These are phyloP conservation scores for Ganaspis brasiliensis DNA, from an alignment of 2,888 invertebrate species.

Conservation along the genomic window DNA sequence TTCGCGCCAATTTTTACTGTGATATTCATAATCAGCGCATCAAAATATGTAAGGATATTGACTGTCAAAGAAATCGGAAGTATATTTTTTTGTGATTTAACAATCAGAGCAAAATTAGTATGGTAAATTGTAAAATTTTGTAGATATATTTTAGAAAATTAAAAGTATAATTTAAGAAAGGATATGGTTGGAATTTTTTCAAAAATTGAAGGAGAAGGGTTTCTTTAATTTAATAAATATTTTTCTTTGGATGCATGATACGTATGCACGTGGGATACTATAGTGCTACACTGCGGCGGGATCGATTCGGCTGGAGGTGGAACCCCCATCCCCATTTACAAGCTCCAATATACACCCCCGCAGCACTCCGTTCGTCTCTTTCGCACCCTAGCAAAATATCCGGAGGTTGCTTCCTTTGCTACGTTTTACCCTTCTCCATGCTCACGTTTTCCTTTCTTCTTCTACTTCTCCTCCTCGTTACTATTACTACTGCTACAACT, in stretches of 20 bases:
- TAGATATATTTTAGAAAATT: too few species aligned
- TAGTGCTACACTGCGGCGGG: constrained; percentile 76
- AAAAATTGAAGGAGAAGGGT: neutral
- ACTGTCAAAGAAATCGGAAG: too few species aligned
- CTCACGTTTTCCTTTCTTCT: constrained; percentile 14
- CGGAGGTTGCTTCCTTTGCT: constrained; percentile 56
- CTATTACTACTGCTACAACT: too few species aligned
- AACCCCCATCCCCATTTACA: constrained; percentile 69
- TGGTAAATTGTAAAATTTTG: too few species aligned
- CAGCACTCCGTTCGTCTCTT: constrained; percentile 62
- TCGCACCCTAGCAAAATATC: constrained; percentile 68
- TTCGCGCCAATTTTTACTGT: too few species aligned
- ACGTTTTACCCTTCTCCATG: constrained; percentile 37
- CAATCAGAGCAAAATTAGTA: too few species aligned
- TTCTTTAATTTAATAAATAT: constrained; percentile 11
- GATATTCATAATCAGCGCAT: too few species aligned
- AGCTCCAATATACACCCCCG: constrained; percentile 70
- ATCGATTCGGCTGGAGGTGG: constrained; percentile 77
- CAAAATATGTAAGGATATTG: too few species aligned
- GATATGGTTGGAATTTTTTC: too few species aligned
- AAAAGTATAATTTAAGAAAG: too few species aligned
- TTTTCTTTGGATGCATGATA: constrained; percentile 58
- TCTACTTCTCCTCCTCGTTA: neutral
- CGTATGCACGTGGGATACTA: constrained; percentile 75
- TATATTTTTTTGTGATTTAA: too few species aligned